Conservation (phyloP, 1,140 invertebrate species). For the Stenopsyche tienmushanensis region DNA sequence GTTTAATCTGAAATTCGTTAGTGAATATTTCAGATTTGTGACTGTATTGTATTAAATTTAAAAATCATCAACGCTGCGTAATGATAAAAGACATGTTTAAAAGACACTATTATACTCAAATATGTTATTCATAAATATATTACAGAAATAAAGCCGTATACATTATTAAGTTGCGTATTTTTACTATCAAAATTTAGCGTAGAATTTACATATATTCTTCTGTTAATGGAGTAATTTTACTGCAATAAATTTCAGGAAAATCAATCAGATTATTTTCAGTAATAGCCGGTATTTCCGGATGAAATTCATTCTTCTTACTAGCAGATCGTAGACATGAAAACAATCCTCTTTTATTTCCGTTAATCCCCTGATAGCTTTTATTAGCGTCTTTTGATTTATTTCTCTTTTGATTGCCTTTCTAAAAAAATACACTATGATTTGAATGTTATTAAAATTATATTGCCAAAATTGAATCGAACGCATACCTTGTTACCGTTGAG, state of each 20-base stretch:
- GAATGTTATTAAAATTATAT: background rate
- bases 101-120: too few species aligned
- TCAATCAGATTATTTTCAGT: background rate
- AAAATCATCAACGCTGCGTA: too few species aligned
- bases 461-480: background rate
- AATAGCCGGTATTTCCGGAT: background rate
- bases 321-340: background rate
- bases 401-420: slow-evolving; percentile 1
- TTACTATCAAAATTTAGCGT: too few species aligned
- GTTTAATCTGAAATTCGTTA: too few species aligned
- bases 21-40: too few species aligned
- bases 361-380: too few species aligned
- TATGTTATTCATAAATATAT: too few species aligned
- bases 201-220: slow-evolving; percentile 5
- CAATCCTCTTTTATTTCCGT: background rate
- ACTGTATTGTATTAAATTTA: too few species aligned
- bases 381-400: slow-evolving; percentile 2
- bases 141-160: too few species aligned
- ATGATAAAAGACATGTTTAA: too few species aligned
- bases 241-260: background rate
- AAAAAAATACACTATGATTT: background rate
- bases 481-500: slow-evolving; percentile 42
- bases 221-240: background rate
- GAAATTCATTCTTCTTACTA: background rate
- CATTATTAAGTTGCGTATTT: too few species aligned